Conservation (phyloP, 2,113 vertebrate species). For the Cottus gobio region DNA sequence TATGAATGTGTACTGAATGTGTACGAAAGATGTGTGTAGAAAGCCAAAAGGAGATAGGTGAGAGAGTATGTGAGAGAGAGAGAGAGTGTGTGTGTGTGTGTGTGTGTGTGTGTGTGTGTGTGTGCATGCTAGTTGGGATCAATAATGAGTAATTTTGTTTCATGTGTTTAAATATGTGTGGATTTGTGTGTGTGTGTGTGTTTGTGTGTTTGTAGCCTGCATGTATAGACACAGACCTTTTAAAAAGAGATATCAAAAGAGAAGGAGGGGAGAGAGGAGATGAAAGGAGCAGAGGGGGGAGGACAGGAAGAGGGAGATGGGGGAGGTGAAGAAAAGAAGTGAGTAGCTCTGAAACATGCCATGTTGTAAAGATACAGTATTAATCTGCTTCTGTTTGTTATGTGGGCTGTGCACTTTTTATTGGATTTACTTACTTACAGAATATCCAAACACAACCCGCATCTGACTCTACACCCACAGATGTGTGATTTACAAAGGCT, state of each 20-base stretch:
- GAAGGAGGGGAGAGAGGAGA: slow-evolving; percentile 39
- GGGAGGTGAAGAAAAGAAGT: slow-evolving; percentile 14
- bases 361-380: slow-evolving; percentile 53
- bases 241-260: slow-evolving; percentile 60
- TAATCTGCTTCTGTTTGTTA: slow-evolving; percentile 12
- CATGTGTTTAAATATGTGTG: slow-evolving; percentile 20
- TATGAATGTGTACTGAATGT: slow-evolving; percentile 40
- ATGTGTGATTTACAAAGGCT: slow-evolving; percentile 2
- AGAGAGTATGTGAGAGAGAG: too few species aligned
- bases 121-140: slow-evolving; percentile 22
- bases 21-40: neutral
- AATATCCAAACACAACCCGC: slow-evolving; percentile 7
- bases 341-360: slow-evolving; percentile 9
- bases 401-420: too few species aligned
- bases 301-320: slow-evolving; percentile 32
- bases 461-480: neutral
- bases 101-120: slow-evolving; percentile 10
- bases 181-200: slow-evolving; percentile 12
- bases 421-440: neutral
- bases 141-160: slow-evolving; percentile 57
- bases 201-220: slow-evolving; percentile 13
- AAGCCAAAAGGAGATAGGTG: slow-evolving; percentile 33
- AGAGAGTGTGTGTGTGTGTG: slow-evolving; percentile 3
- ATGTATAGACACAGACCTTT: slow-evolving; percentile 51
- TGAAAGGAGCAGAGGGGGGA: slow-evolving; percentile 32